A percentile compares a stretch with the other conserved stretches of the same genome.
phyloP scores from a whole-genome alignment of 2,888 invertebrate genomes.

The Liposcelis brunnea region DNA sequence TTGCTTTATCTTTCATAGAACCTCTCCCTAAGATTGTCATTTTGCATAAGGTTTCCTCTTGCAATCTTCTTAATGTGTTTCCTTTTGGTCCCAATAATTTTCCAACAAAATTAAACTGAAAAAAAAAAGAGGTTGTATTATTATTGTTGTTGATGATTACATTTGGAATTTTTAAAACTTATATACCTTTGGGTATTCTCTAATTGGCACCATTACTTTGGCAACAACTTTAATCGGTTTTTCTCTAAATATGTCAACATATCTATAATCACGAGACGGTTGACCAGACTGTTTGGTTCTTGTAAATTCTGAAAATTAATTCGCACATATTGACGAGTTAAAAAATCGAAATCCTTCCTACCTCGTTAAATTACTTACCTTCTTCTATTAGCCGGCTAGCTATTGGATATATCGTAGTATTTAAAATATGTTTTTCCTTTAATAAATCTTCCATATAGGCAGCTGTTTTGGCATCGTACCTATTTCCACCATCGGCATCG shows the following conservation, averaged over 20 bases:
- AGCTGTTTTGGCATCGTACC: constrained; percentile 44
- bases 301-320: too few relatives aligned
- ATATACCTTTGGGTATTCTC: constrained; percentile 50
- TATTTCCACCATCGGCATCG: too few relatives aligned
- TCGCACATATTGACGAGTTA: too few relatives aligned
- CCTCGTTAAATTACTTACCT: constrained; percentile 31
- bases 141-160: too few relatives aligned
- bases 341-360: too few relatives aligned
- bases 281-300: too few relatives aligned
- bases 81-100: constrained; percentile 87
- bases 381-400: constrained; percentile 52
- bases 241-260: constrained; percentile 55
- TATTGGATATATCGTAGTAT: constrained; percentile 48
- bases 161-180: too few relatives aligned
- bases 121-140: constrained; percentile 16
- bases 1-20: constrained; percentile 77
- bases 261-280: too few relatives aligned
- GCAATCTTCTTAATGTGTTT: constrained; percentile 76
- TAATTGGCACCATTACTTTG: constrained; percentile 50
- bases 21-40: constrained; percentile 87
- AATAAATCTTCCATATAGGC: constrained; percentile 61
- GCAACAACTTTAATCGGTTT: constrained; percentile 50
- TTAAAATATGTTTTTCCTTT: constrained; percentile 49
- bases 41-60: constrained; percentile 89
- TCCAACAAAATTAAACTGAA: constrained; percentile 87